Evolutionary conservation across 2,797 vertebrate genomes (phyloP).

Genomic region (Sebastes nivosus): DNA sequence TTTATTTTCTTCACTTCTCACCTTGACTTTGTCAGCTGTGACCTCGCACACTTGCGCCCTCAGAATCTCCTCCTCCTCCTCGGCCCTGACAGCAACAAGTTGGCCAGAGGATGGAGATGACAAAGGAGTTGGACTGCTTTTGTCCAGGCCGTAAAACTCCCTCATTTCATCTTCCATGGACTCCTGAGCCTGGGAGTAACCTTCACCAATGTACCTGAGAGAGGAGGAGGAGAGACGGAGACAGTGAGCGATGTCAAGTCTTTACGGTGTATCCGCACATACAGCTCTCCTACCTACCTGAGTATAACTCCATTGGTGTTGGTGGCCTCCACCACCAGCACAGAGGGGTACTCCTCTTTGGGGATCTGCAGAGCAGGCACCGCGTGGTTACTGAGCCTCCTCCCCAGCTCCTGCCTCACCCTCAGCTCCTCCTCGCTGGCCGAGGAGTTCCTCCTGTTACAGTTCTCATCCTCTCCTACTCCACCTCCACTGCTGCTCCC

Average conservation of each 20-base stretch:
- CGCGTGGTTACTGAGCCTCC: constrained; percentile 65
- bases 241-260: neutral
- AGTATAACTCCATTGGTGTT: constrained; percentile 91
- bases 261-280: neutral
- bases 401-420: constrained; percentile 60
- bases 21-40: constrained; percentile 89
- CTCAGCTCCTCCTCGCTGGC: constrained; percentile 64
- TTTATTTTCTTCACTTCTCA: constrained; percentile 37
- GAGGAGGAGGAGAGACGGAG: neutral
- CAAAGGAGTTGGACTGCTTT: constrained; percentile 64
- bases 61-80: constrained; percentile 92
- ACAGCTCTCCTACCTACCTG: constrained; percentile 77
- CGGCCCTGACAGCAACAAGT: constrained; percentile 87
- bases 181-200: constrained; percentile 94
- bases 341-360: constrained; percentile 90
- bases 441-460: constrained; percentile 61
- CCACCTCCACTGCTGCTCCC: constrained; percentile 66
- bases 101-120: constrained; percentile 82
- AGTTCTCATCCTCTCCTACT: constrained; percentile 78
- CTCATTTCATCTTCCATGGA: constrained; percentile 96
- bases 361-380: constrained; percentile 90
- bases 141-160: constrained; percentile 84
- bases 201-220: constrained; percentile 92
- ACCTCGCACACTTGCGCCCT: constrained; percentile 88
- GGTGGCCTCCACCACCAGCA: constrained; percentile 91